Evolutionary conservation across 1,140 invertebrate species (phyloP).

Genomic region (Calycopis cecrops): DNA sequence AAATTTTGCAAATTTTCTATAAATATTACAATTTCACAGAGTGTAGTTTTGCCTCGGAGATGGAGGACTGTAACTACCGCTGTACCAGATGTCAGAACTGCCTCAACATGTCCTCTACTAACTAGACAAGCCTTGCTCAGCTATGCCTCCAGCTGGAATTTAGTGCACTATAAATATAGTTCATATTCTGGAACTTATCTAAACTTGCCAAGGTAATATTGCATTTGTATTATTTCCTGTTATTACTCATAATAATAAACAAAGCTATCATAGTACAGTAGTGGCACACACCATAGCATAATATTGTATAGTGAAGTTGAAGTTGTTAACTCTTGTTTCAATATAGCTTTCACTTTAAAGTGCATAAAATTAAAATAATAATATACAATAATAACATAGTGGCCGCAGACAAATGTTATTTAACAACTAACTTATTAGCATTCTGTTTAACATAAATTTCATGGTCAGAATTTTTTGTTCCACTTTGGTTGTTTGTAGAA

Average conservation of each 20-base stretch:
- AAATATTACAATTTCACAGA: constrained; percentile 67
- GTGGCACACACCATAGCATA: too few species aligned
- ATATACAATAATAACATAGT: too few species aligned
- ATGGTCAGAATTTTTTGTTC: constrained; percentile 23
- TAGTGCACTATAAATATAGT: constrained; percentile 92
- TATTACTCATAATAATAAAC: not conserved
- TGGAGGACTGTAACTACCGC: constrained; percentile 85
- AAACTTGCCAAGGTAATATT: constrained; percentile 86
- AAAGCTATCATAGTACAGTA: too few species aligned
- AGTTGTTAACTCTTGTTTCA: too few species aligned
- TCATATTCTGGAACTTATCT: constrained; percentile 89
- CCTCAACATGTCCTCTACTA: constrained; percentile 79
- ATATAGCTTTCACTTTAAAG: not conserved
- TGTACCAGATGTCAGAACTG: constrained; percentile 77
- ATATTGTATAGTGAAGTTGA: too few species aligned
- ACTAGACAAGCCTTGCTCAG: constrained; percentile 91
- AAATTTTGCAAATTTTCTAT: not conserved
- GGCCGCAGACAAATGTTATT: too few species aligned
- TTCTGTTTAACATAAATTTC: constrained; percentile 48
- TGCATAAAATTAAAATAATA: too few species aligned
- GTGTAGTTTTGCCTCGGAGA: constrained; percentile 85
- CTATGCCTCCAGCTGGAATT: constrained; percentile 90
- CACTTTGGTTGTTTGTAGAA: constrained; percentile 13
- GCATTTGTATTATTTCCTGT: constrained; percentile 23
- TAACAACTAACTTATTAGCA: constrained; percentile 36